Evolutionary conservation across 2,113 vertebrate genomes (phyloP), one percentile per base, ranked within the genome.

Genomic region (Barnardius zonarius): DNA sequence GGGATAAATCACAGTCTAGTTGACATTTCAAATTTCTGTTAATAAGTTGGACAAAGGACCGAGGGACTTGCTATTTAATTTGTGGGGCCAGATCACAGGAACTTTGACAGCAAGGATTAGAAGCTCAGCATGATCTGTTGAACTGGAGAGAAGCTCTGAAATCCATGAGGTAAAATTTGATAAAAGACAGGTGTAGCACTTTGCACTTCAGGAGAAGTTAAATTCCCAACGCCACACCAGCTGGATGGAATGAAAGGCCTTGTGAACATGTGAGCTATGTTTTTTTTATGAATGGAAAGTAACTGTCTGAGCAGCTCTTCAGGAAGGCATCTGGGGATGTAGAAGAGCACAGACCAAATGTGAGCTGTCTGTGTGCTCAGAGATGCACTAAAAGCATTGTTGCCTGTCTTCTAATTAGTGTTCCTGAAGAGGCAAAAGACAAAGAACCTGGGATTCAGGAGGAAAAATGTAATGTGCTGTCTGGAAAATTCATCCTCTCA

Each of bases 201-300:
- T 74, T 59, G 69, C 19, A 25, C 19, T 83, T 88, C 70, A 90
- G 75, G 77, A 79, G 20, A 85, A 66, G 39, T 7, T 39, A 62
- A 73, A 92, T 93, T 94, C 85, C 41, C 41, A 61, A 13, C n/a
- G 13, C 37, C 23, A 48, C 17, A 6, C 39, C 69, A 57, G 16
- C 44, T 66, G 35, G 52, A 55, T 62, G 49, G 70, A 86, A 73
- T 80, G 83, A 57, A 92, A 94, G 37, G 68, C 44, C 20, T 30
- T 64, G 39, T 89, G 28, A 91, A 44, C 8, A 12, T 24, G 30
- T 67, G 28, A 44, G 35, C 49, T 68, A 57, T 57, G 75, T 39
- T 82, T 80, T 93, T 78, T 83, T 62, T 41, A 82, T 85, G 81
- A 90, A 69, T 69, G 44, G 75, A 73, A 95, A 95, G 73, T 57